These are phyloP conservation scores for Tetrax tetrax DNA, from an alignment of 2,113 vertebrate species.

Conservation along the genomic window DNA sequence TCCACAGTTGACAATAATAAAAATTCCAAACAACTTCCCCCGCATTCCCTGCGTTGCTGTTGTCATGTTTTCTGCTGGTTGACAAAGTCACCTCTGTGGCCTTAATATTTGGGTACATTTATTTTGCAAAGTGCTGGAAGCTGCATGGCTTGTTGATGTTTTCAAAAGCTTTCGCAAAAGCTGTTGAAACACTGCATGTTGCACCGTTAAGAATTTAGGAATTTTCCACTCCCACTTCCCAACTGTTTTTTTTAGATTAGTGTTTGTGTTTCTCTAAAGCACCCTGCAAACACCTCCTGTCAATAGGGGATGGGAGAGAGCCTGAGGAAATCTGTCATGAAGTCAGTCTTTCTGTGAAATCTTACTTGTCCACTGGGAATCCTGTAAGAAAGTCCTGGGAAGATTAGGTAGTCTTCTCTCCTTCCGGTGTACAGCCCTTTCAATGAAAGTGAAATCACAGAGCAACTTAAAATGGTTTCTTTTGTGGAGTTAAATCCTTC, in stretches of 20 bases:
- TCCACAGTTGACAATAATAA: slow-evolving; percentile 40
- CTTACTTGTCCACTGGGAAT: not conserved
- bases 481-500: not conserved
- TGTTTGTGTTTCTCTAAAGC: slow-evolving; percentile 18
- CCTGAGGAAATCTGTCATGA: not conserved
- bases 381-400: not conserved
- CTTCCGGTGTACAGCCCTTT: not conserved
- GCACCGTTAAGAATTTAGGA: slow-evolving; percentile 29
- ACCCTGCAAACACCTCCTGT: not conserved
- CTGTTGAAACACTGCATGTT: slow-evolving; percentile 40
- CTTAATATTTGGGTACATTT: slow-evolving; percentile 44
- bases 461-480: not conserved
- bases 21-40: slow-evolving; percentile 48
- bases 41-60: slow-evolving; percentile 3
- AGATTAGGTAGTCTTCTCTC: not conserved
- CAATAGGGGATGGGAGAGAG: not conserved
- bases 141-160: slow-evolving; percentile 44
- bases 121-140: slow-evolving; percentile 39
- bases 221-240: slow-evolving; percentile 63
- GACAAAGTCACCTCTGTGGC: slow-evolving; percentile 20
- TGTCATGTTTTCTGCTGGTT: slow-evolving; percentile 55
- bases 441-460: not conserved
- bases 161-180: slow-evolving; percentile 41
- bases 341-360: not conserved
- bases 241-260: slow-evolving; percentile 9